A percentile compares a stretch with the other conserved stretches of the same genome.
Conservation (phyloP, 2,888 invertebrate species). For the Chamaedrilus cognettii region DNA sequence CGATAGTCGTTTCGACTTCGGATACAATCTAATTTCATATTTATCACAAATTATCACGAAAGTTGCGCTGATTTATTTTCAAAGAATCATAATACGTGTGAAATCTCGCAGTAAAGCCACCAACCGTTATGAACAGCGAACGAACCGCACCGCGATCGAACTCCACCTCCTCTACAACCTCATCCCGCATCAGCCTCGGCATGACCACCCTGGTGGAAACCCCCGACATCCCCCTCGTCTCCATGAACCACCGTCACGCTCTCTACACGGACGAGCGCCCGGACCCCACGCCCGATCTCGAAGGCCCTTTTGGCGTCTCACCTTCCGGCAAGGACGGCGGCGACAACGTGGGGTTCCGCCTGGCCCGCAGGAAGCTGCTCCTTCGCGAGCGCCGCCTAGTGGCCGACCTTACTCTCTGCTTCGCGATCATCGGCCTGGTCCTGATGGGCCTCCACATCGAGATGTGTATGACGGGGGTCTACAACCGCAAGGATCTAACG, state of each 20-base stretch:
- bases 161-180: no score
- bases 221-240: slow-evolving; percentile 1
- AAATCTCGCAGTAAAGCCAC: no score
- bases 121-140: no score
- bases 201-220: not conserved
- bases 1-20: no score
- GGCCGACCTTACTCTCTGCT: slow-evolving; percentile 48
- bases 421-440: slow-evolving; percentile 51
- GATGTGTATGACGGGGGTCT: slow-evolving; percentile 43
- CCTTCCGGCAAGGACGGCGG: not conserved
- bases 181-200: no score
- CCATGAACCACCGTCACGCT: not conserved
- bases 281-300: not conserved
- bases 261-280: slow-evolving; percentile 2
- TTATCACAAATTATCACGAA: no score
- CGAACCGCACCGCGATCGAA: no score
- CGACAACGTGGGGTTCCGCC: slow-evolving; percentile 51
- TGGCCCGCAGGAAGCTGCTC: slow-evolving; percentile 54
- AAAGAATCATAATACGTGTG: no score
- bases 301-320: no score
- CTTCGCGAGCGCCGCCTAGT: slow-evolving; percentile 48
- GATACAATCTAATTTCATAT: no score
- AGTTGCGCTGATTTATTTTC: no score
- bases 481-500: slow-evolving; percentile 41
- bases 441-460: slow-evolving; percentile 56